Evolutionary conservation across 2,797 vertebrate genomes (phyloP).

Genomic region (Avahi laniger): DNA sequence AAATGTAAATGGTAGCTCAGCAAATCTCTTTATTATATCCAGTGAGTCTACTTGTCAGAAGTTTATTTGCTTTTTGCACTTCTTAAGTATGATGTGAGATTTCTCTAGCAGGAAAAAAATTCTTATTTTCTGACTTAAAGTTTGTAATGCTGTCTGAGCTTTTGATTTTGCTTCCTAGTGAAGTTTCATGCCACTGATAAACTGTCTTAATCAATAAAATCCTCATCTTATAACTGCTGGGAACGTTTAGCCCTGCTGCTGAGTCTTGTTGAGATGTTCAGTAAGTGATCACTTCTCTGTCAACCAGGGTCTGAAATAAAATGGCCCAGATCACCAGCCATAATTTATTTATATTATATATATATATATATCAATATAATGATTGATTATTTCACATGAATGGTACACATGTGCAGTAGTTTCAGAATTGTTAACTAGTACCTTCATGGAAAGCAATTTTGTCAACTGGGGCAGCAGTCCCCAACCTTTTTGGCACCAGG

Average conservation of each 20-base stretch:
- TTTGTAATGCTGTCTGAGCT: slow-evolving; percentile 64
- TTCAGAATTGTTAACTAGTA: not conserved
- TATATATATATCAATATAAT: not conserved
- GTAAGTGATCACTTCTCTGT: not conserved
- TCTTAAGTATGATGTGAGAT: slow-evolving; percentile 76
- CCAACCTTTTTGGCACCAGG: too few species aligned
- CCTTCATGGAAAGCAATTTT: not conserved
- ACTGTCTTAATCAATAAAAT: slow-evolving; percentile 67
- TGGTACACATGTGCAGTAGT: not conserved
- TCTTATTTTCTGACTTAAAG: slow-evolving; percentile 77
- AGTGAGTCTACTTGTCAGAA: slow-evolving; percentile 71
- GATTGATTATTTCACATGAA: not conserved
- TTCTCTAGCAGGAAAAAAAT: slow-evolving; percentile 81
- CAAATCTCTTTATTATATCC: slow-evolving; percentile 69
- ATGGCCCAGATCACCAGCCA: not conserved
- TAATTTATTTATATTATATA: not conserved
- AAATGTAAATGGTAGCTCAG: slow-evolving; percentile 73
- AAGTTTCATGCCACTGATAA: slow-evolving; percentile 48
- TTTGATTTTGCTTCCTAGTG: slow-evolving; percentile 65
- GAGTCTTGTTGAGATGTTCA: not conserved
- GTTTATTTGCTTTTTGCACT: slow-evolving; percentile 76
- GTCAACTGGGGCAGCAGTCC: too few species aligned
- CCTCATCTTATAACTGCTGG: slow-evolving; percentile 53
- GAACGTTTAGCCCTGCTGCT: slow-evolving; percentile 2
- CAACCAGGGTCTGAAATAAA: not conserved